A percentile compares a stretch with the other conserved stretches of the same genome.
phyloP scores from a whole-genome alignment of 2,113 vertebrate genomes.

The Suncus etruscus region DNA sequence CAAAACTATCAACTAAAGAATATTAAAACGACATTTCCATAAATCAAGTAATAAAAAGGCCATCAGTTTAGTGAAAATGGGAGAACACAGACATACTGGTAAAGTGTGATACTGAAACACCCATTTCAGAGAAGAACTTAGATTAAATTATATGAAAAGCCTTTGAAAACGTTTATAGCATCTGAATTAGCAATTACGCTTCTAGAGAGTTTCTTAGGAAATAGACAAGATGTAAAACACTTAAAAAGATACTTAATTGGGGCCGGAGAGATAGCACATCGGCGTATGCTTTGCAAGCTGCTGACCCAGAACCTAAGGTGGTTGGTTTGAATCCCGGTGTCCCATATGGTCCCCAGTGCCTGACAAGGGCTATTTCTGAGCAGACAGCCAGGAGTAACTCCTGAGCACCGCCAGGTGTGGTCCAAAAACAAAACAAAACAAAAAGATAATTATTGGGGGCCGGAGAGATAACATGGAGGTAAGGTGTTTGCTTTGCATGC shows the following conservation, averaged over 20 bases:
- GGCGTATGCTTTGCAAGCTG: too few species aligned
- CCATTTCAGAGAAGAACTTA: slow-evolving; percentile 6
- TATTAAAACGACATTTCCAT: not conserved
- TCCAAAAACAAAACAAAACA: too few species aligned
- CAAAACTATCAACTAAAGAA: slow-evolving; percentile 49
- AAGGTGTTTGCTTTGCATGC: too few species aligned
- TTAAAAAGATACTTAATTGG: not conserved
- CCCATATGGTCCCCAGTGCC: too few species aligned
- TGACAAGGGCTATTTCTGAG: too few species aligned
- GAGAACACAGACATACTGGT: not conserved
- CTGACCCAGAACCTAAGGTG: too few species aligned
- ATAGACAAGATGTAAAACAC: not conserved
- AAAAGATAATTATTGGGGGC: too few species aligned
- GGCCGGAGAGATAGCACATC: too few species aligned
- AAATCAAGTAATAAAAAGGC: slow-evolving; percentile 45
- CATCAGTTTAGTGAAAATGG: not conserved
- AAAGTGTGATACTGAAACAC: not conserved
- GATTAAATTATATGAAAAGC: slow-evolving; percentile 12
- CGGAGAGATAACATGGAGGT: too few species aligned
- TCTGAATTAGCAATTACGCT: slow-evolving; percentile 37
- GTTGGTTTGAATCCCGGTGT: too few species aligned
- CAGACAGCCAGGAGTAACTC: too few species aligned
- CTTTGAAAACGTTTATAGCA: slow-evolving; percentile 42
- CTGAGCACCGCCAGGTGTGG: too few species aligned
- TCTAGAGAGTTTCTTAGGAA: slow-evolving; percentile 13